These are phyloP conservation scores for Neoascia interrupta DNA, from an alignment of 2,888 invertebrate genomes.

Conservation along the genomic window DNA sequence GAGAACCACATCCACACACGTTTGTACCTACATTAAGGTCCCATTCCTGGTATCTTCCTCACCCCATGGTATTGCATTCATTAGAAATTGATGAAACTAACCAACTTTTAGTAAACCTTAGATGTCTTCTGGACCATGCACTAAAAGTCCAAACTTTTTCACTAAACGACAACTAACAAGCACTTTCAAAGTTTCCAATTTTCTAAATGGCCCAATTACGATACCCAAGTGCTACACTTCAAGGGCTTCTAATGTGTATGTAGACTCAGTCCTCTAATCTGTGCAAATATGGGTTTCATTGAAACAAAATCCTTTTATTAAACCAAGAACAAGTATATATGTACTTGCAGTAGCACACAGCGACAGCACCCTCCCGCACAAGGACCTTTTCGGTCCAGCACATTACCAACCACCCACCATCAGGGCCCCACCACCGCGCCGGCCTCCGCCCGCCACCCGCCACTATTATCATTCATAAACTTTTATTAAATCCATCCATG, in stretches of 20 bases:
- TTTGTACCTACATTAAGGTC: no score
- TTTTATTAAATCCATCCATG: conserved; percentile 64
- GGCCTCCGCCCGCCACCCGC: not conserved
- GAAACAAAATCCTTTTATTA: conserved; percentile 56
- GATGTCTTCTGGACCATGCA: conserved; percentile 20
- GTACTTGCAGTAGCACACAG: conserved; percentile 19
- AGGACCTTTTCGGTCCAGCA: no score
- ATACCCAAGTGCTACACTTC: conserved; percentile 42
- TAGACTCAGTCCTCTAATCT: conserved; percentile 43
- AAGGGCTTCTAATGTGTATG: conserved; percentile 32
- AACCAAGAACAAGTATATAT: conserved; percentile 26
- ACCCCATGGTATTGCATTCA: not conserved
- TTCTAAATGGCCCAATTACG: conserved; percentile 62
- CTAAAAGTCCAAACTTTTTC: conserved; percentile 44
- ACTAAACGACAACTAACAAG: conserved; percentile 57
- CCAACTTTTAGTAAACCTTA: conserved; percentile 10
- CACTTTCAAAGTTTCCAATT: conserved; percentile 60
- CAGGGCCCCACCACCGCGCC: not conserved
- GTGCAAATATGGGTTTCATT: conserved; percentile 52
- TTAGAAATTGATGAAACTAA: conserved; percentile 33
- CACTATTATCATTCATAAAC: conserved; percentile 58
- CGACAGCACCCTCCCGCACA: no score
- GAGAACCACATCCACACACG: no score
- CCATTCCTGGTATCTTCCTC: no score
- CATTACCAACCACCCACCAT: not conserved